A percentile compares a stretch with the other conserved stretches of the same genome.
Conservation (phyloP, 1,140 invertebrate species). For the Drosophila ohnishii region DNA sequence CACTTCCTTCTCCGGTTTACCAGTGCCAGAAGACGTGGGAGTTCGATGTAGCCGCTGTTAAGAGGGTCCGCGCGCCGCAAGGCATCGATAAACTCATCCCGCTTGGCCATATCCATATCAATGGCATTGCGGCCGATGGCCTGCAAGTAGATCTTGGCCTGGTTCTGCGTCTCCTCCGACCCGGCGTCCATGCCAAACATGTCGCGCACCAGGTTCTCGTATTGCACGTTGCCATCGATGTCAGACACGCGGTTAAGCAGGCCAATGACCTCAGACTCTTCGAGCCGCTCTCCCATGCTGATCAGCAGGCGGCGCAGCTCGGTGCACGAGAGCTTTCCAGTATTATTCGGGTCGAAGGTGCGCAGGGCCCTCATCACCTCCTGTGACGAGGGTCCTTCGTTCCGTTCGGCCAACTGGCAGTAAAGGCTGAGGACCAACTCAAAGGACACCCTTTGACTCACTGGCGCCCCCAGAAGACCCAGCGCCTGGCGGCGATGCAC, state of each 20-base stretch:
- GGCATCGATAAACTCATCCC: constrained; percentile 41
- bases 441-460: constrained; percentile 24
- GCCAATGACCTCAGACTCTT: constrained; percentile 89
- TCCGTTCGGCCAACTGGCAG: constrained; percentile 23
- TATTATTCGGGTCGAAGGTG: constrained; percentile 95
- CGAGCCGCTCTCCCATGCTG: constrained; percentile 95
- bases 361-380: constrained; percentile 82
- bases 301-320: constrained; percentile 97
- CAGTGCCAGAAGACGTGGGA: constrained; percentile 17
- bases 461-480: background rate
- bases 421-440: constrained; percentile 52
- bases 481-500: background rate
- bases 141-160: constrained; percentile 41
- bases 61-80: constrained; percentile 3
- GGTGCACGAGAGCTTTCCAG: constrained; percentile 93
- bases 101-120: constrained; percentile 37
- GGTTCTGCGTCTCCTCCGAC: constrained; percentile 2
- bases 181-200: constrained; percentile 20
- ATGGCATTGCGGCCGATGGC: constrained; percentile 53
- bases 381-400: constrained; percentile 33
- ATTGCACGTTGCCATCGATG: constrained; percentile 19
- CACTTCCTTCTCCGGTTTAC: constrained; percentile 32
- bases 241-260: constrained; percentile 21
- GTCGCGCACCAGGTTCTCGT: constrained; percentile 26
- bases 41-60: constrained; percentile 27